These are phyloP conservation scores for Dasypogon diadema DNA, from an alignment of 2,888 invertebrate genomes.

Conservation along the genomic window DNA sequence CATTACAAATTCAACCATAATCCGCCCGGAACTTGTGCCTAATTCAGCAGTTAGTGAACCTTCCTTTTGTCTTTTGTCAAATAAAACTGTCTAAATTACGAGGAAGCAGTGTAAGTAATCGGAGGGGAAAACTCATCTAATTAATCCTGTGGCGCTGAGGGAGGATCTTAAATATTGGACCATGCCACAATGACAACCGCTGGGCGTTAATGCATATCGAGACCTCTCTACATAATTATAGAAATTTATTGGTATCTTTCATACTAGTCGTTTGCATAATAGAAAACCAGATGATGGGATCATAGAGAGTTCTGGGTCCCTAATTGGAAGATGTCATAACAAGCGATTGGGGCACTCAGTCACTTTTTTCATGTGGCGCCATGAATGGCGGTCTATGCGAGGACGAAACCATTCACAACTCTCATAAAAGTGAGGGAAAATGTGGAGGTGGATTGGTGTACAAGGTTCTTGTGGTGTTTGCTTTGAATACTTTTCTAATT, in stretches of 20 bases:
- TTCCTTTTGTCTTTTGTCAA: constrained; percentile 6
- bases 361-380: constrained; percentile 35
- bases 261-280: constrained; percentile 38
- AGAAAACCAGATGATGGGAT: constrained; percentile 17
- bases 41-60: neutral
- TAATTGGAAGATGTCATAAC: constrained; percentile 48
- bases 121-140: constrained; percentile 30
- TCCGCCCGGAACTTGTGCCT: neutral
- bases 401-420: neutral
- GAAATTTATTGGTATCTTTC: constrained; percentile 41
- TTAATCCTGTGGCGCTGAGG: constrained; percentile 21
- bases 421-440: neutral
- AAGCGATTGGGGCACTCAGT: constrained; percentile 29
- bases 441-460: no score
- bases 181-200: constrained; percentile 33
- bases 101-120: neutral
- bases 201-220: constrained; percentile 28
- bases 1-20: neutral
- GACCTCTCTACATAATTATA: constrained; percentile 15
- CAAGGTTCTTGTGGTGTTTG: no score
- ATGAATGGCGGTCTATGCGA: neutral
- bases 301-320: constrained; percentile 12
- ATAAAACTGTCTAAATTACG: constrained; percentile 10
- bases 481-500: no score
- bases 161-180: constrained; percentile 30